Evolutionary conservation across 2,888 invertebrate genomes (phyloP).

Genomic region (Exephanes ischioxanthus): DNA sequence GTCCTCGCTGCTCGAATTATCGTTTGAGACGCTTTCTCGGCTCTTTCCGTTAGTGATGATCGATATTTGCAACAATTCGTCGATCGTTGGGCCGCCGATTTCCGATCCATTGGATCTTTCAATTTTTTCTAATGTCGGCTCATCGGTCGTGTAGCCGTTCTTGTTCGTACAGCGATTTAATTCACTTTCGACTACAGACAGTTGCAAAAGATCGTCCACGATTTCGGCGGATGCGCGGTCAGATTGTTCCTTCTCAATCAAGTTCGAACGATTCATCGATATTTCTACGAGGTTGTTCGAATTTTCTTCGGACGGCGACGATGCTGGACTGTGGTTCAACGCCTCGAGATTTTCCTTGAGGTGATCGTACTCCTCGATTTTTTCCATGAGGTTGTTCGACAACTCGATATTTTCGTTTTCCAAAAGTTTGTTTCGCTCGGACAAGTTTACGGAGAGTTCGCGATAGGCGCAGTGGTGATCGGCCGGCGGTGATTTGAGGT

Average conservation of each 20-base stretch:
- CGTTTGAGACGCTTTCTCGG: neutral
- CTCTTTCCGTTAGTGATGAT: slow-evolving; percentile 31
- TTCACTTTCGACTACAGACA: slow-evolving; percentile 12
- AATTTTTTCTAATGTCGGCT: slow-evolving; percentile 61
- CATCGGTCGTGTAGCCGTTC: neutral
- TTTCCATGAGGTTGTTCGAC: slow-evolving; percentile 77
- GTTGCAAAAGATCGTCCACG: slow-evolving; percentile 40
- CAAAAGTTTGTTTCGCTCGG: slow-evolving; percentile 69
- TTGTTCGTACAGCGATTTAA: neutral
- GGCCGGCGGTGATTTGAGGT: slow-evolving; percentile 72
- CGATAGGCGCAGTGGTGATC: slow-evolving; percentile 78
- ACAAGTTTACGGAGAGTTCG: slow-evolving; percentile 68
- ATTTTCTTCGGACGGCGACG: neutral
- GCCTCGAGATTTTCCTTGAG: slow-evolving; percentile 72
- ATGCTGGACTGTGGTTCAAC: slow-evolving; percentile 56
- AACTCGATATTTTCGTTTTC: slow-evolving; percentile 76
- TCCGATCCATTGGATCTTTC: slow-evolving; percentile 20
- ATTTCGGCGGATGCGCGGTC: neutral
- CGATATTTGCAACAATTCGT: slow-evolving; percentile 48
- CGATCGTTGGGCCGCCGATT: neutral
- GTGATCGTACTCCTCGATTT: slow-evolving; percentile 77
- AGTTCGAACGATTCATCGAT: slow-evolving; percentile 22
- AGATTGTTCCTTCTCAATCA: neutral
- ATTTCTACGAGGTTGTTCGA: slow-evolving; percentile 44
- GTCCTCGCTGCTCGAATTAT: slow-evolving; percentile 47